phyloP scores from a whole-genome alignment of 2,888 invertebrate genomes.

The Nomada flava region DNA sequence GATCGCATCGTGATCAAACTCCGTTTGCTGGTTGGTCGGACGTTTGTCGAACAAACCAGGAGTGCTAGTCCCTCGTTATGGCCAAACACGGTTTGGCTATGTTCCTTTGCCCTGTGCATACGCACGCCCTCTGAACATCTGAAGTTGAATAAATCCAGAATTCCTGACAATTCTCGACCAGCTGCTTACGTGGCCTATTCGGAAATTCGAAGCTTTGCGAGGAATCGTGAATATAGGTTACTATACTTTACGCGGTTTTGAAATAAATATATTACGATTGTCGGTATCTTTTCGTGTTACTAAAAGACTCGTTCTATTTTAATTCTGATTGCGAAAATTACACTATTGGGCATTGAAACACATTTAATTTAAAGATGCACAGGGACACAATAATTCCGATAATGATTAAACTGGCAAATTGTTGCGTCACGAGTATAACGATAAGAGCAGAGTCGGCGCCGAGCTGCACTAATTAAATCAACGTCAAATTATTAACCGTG shows the following conservation, averaged over 20 bases:
- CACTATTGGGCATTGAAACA: too few species aligned
- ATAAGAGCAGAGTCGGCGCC: background rate
- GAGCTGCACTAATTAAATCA: constrained; percentile 18
- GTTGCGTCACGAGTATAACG: background rate
- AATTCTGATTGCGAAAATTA: too few species aligned
- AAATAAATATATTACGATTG: too few species aligned
- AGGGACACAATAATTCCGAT: too few species aligned
- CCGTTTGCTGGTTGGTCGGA: constrained; percentile 31
- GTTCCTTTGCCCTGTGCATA: constrained; percentile 25
- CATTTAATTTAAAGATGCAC: too few species aligned
- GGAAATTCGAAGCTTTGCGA: constrained; percentile 18
- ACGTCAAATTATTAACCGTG: constrained; percentile 33
- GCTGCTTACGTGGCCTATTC: constrained; percentile 22
- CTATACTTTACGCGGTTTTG: background rate
- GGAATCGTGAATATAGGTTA: background rate
- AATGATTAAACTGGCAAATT: background rate
- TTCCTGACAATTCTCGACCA: constrained; percentile 8
- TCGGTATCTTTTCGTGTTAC: too few species aligned
- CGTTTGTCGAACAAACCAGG: constrained; percentile 61
- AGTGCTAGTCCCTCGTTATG: constrained; percentile 53
- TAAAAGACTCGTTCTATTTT: too few species aligned
- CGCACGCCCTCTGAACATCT: constrained; percentile 1
- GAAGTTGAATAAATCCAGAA: constrained; percentile 32
- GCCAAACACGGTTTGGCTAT: constrained; percentile 59
- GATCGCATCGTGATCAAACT: constrained; percentile 49